Evolutionary conservation across 2,888 invertebrate species (phyloP).

Genomic region (Apamea sordens): DNA sequence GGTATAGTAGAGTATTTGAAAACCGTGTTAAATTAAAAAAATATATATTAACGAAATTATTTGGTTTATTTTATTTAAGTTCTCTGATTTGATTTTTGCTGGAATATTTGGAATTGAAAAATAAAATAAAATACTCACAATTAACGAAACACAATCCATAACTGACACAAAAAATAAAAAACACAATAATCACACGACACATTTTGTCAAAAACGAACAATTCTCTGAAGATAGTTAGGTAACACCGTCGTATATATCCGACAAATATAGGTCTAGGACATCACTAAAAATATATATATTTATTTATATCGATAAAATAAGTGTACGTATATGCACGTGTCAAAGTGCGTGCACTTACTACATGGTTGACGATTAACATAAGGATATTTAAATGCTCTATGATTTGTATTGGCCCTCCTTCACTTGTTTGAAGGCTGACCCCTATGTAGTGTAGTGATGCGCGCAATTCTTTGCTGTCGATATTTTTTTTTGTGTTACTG

Average conservation of each 20-base stretch:
- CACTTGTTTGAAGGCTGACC: constrained; percentile 86
- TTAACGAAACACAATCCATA: constrained; percentile 83
- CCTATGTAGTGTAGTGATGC: constrained; percentile 83
- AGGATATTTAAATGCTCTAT: constrained; percentile 87
- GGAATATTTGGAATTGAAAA: background rate
- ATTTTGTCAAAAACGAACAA: constrained; percentile 77
- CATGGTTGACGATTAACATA: constrained; percentile 80
- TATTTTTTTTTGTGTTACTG: background rate
- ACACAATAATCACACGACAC: constrained; percentile 75
- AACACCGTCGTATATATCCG: constrained; percentile 69
- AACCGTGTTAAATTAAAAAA: background rate
- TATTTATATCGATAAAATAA: constrained; percentile 40
- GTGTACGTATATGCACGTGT: constrained; percentile 67
- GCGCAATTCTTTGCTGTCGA: constrained; percentile 35
- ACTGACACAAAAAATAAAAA: constrained; percentile 70
- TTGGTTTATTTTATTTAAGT: background rate
- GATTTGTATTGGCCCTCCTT: constrained; percentile 87
- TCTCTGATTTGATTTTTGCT: background rate
- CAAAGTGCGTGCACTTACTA: constrained; percentile 81
- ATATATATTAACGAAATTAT: background rate
- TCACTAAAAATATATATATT: constrained; percentile 58
- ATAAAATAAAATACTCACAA: constrained; percentile 76
- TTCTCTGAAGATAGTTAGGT: constrained; percentile 62
- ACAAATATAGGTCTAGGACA: constrained; percentile 76
- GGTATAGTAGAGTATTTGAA: background rate